Evolutionary conservation across 2,797 vertebrate species (phyloP), one percentile per base, ranked within the genome.

Genomic region (Melanogrammus aeglefinus): DNA sequence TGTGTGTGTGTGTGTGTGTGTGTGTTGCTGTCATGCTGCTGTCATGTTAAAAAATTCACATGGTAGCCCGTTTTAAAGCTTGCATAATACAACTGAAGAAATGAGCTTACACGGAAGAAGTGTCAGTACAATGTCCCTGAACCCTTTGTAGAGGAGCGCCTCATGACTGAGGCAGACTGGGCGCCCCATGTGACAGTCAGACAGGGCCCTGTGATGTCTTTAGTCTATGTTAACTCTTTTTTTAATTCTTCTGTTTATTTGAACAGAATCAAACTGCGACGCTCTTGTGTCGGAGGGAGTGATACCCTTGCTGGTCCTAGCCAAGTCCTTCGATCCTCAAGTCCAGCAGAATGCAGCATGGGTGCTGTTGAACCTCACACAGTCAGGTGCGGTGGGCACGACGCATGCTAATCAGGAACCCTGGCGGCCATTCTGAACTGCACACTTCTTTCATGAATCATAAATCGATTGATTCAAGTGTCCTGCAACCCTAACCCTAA

Each of bases 311-410:
- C 80, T 96, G 75, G 91, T 90, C 77, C 85, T 96, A 81, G 93
- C 94, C 35, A 94, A 91, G 72, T 95, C 94, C 75, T 94, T 87
- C 0, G 92, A 96, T 79, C 93, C 93, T 3, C 90, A 90, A 76
- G 92, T 95, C 35, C 95, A 96, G 71, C 94, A 91, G 84, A 94
- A 93, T 16, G 94, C 95, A 75, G 90, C 93, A 27, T 95, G 95
- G 85, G 95, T 95, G 79, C 89, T 96, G 84, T 87, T 95, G 57
- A 93, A 94, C 70, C 94, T 96, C 82, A 94, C 95, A 21, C 93
- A 89, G 82, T 95, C 95, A 92, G 94, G 95, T 96, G 83, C n/a
- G 73, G 78, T 71, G 76, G 21, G 57, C 21, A 24, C 57, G 16
- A 57, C 18, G 41, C 41, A 44, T 44, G 41, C 41, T 44, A 18